phyloP scores from a whole-genome alignment of 2,797 vertebrate genomes.

The Apogon talboti region DNA sequence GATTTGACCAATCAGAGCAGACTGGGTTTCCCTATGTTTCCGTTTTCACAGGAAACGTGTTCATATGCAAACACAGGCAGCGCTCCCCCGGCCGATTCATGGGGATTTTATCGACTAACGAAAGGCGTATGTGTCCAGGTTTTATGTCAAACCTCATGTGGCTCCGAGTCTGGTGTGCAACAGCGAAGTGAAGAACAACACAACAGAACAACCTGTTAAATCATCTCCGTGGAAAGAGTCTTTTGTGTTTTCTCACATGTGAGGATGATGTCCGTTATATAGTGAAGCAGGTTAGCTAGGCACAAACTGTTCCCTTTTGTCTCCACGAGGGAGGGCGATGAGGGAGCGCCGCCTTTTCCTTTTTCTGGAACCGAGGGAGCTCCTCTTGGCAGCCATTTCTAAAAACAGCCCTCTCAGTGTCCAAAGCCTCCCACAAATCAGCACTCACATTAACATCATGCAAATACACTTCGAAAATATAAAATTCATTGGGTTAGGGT shows the following conservation, averaged over 20 bases:
- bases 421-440: conserved; percentile 69
- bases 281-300: conserved; percentile 69
- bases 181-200: conserved; percentile 49
- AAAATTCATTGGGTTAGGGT: conserved; percentile 83
- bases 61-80: no score
- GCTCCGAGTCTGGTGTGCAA: conserved; percentile 60
- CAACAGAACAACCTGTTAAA: conserved; percentile 55
- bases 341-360: conserved; percentile 45
- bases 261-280: conserved; percentile 72
- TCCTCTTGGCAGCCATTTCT: conserved; percentile 37
- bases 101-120: conserved; percentile 2
- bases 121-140: conserved; percentile 18
- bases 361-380: conserved; percentile 24
- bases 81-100: no score
- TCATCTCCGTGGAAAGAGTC: conserved; percentile 70
- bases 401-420: conserved; percentile 58
- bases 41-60: no score
- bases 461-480: conserved; percentile 77
- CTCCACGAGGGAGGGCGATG: conserved; percentile 49
- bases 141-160: conserved; percentile 48
- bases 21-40: no score
- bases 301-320: conserved; percentile 64
- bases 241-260: conserved; percentile 57
- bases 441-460: conserved; percentile 81
- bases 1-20: no score